These are phyloP conservation scores for Lanius collurio DNA, from an alignment of 2,113 vertebrate species.

Conservation along the genomic window DNA sequence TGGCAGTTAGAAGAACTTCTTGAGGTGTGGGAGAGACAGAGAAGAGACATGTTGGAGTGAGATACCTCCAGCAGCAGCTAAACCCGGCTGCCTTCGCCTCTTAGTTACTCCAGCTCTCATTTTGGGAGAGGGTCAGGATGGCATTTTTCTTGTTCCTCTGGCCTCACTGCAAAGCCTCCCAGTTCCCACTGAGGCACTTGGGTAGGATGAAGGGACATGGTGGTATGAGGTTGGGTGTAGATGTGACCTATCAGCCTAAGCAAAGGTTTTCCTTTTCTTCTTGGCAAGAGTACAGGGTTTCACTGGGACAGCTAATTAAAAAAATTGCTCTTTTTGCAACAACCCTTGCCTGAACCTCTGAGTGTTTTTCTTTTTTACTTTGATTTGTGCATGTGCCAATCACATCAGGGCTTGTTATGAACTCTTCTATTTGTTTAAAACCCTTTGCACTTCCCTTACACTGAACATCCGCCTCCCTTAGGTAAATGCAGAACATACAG, in stretches of 20 bases:
- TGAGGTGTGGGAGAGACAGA: not conserved
- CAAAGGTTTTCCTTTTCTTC: not conserved
- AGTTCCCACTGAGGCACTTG: not conserved
- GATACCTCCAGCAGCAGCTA: not conserved
- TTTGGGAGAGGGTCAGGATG: not conserved
- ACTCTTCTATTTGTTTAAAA: not conserved
- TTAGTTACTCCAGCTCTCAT: rapidly evolving
- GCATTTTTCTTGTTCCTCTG: not conserved
- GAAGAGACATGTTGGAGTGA: not conserved
- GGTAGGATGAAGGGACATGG: not conserved
- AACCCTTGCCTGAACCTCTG: not conserved
- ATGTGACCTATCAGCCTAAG: not conserved
- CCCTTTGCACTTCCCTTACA: not conserved
- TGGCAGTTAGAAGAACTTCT: not conserved
- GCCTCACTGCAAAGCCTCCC: not conserved
- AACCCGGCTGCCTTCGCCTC: rapidly evolving
- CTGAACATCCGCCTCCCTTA: not conserved
- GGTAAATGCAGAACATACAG: not conserved
- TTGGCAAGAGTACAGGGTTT: not conserved
- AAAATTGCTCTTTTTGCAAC: not conserved
- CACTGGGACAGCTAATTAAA: not conserved
- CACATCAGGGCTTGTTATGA: not conserved
- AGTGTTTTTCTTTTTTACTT: not conserved
- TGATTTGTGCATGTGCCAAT: not conserved
- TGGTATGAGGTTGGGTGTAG: not conserved